Conservation (phyloP, 1,140 invertebrate species). For the Rhyacophila brunnea region DNA sequence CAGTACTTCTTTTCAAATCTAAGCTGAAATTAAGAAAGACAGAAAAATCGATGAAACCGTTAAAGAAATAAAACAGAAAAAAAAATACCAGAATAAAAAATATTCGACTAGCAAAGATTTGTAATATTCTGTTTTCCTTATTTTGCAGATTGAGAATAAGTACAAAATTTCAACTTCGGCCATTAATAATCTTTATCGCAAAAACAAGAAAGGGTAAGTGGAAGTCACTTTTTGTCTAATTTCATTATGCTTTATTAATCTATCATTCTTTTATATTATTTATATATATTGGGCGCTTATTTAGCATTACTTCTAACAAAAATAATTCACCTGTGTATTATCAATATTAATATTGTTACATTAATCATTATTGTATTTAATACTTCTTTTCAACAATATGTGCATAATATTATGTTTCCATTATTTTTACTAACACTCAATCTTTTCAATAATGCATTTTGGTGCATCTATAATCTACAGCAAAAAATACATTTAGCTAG, state of each 20-base stretch:
- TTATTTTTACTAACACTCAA: too few species aligned
- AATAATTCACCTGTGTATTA: too few species aligned
- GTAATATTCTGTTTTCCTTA: constrained; percentile 80
- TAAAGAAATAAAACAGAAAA: constrained; percentile 35
- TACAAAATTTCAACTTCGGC: constrained; percentile 97
- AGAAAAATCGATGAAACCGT: constrained; percentile 37
- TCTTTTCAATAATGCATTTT: too few species aligned
- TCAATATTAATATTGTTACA: background rate
- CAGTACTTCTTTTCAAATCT: constrained; percentile 55
- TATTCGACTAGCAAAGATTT: constrained; percentile 48
- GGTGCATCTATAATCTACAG: too few species aligned
- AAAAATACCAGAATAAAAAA: constrained; percentile 39
- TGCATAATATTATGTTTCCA: too few species aligned
- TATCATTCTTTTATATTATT: background rate
- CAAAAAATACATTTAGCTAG: too few species aligned
- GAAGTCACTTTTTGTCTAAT: constrained; percentile 34
- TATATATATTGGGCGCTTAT: background rate
- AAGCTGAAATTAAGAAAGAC: constrained; percentile 54
- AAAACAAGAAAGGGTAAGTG: constrained; percentile 99
- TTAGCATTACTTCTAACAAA: too few species aligned
- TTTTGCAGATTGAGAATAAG: constrained; percentile 98
- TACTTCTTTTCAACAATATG: background rate
- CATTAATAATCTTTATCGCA: constrained; percentile 98
- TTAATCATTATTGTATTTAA: background rate
- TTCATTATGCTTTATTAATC: constrained; percentile 30